phyloP scores from a whole-genome alignment of 2,888 invertebrate species.

The Mythimna ferrago region DNA sequence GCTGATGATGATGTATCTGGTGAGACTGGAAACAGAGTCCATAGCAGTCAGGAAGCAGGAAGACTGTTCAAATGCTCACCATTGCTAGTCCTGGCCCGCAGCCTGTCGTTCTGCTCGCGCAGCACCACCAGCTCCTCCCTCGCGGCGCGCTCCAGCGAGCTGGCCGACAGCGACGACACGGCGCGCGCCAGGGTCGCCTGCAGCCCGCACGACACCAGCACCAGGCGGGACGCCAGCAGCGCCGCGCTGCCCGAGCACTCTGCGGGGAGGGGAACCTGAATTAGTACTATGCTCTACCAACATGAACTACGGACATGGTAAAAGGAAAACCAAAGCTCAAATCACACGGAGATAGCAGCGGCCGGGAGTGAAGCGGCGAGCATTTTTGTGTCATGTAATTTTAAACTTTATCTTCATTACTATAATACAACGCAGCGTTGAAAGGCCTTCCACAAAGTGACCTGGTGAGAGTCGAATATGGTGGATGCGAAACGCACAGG shows the following conservation, averaged over 20 bases:
- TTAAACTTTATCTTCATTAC: too few species aligned
- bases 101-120: slow-evolving; percentile 71
- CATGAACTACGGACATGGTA: neutral
- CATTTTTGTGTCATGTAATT: too few species aligned
- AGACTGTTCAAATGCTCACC: neutral
- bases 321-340: too few species aligned
- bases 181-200: slow-evolving; percentile 68
- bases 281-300: neutral
- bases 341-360: too few species aligned
- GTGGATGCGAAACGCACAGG: too few species aligned
- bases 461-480: too few species aligned
- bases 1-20: too few species aligned
- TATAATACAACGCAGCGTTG: too few species aligned
- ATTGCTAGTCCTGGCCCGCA: slow-evolving; percentile 44
- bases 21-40: too few species aligned
- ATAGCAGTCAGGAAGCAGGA: too few species aligned
- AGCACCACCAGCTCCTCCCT: slow-evolving; percentile 55
- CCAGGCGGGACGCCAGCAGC: slow-evolving; percentile 72
- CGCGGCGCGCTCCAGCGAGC: slow-evolving; percentile 8
- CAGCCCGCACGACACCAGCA: slow-evolving; percentile 71
- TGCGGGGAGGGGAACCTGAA: neutral
- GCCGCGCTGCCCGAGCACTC: slow-evolving; percentile 67
- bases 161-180: slow-evolving; percentile 59
- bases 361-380: too few species aligned
- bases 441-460: too few species aligned